Percentiles rank a stretch among this genome's conserved stretches.
These are phyloP conservation scores for Dione juno DNA, from an alignment of 2,888 invertebrate genomes.

Conservation along the genomic window DNA sequence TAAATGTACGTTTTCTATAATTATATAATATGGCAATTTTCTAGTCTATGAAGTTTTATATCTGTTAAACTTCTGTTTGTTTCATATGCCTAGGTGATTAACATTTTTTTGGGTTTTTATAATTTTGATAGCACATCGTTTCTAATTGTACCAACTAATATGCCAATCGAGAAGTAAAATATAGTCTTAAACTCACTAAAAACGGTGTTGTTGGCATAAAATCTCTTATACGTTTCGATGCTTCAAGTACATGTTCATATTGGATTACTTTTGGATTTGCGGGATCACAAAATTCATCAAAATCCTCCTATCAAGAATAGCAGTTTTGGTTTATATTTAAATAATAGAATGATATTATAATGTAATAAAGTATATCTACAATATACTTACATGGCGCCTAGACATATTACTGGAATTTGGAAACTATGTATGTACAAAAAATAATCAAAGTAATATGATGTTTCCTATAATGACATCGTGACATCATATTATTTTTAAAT, in stretches of 20 bases:
- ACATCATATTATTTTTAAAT: slow-evolving; percentile 6
- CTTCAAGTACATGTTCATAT: slow-evolving; percentile 61
- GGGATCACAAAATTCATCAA: slow-evolving; percentile 72
- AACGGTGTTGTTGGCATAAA: slow-evolving; percentile 60
- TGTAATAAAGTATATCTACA: neutral
- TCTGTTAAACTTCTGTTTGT: too few relatives aligned
- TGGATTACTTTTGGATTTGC: slow-evolving; percentile 64
- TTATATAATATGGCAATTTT: too few relatives aligned
- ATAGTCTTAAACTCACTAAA: slow-evolving; percentile 52
- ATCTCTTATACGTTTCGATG: slow-evolving; percentile 54
- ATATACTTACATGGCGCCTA: slow-evolving; percentile 28
- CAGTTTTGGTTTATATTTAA: neutral
- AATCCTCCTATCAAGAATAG: slow-evolving; percentile 64
- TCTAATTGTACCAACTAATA: neutral
- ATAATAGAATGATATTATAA: neutral
- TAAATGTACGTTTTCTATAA: too few relatives aligned
- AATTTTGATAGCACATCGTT: too few relatives aligned
- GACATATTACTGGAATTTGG: slow-evolving; percentile 27
- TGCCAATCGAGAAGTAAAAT: neutral
- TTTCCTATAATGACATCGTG: neutral
- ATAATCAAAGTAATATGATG: neutral
- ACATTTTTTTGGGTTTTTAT: too few relatives aligned
- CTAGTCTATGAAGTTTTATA: too few relatives aligned
- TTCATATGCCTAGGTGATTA: too few relatives aligned
- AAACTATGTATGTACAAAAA: neutral